A percentile compares a stretch with the other conserved stretches of the same genome.
These are phyloP conservation scores for Colossoma macropomum DNA, from an alignment of 2,113 vertebrate species.

Conservation along the genomic window DNA sequence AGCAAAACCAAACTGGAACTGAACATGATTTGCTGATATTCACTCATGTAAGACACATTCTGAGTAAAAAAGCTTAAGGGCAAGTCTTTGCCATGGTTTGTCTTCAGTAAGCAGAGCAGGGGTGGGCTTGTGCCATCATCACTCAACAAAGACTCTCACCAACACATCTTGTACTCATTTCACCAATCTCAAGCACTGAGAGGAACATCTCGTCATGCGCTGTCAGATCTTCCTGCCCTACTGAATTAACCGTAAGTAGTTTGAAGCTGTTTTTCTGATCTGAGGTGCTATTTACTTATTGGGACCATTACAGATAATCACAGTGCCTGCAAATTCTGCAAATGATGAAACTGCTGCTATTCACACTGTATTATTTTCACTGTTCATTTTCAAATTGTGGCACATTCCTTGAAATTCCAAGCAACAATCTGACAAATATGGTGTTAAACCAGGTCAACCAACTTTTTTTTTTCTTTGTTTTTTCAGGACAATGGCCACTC, in stretches of 20 bases:
- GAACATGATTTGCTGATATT: neutral
- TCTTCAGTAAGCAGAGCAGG: constrained; percentile 7
- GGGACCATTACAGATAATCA: neutral
- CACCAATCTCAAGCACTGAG: neutral
- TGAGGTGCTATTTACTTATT: neutral
- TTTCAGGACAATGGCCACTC: constrained; percentile 21
- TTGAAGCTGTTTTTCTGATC: neutral
- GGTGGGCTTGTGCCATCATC: constrained; percentile 3
- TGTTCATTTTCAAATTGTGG: too few species aligned
- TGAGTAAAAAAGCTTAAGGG: neutral
- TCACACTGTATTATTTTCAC: neutral
- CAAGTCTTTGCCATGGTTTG: too few species aligned
- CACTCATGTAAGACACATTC: neutral
- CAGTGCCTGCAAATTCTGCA: too few species aligned
- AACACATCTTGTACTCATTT: neutral
- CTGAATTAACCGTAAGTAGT: constrained; percentile 24
- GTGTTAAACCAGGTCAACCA: neutral
- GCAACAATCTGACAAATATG: neutral
- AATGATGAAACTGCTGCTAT: too few species aligned
- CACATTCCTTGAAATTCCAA: neutral
- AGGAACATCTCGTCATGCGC: constrained; percentile 22
- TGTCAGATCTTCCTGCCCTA: neutral
- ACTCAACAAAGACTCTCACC: neutral
- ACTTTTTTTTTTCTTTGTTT: neutral
- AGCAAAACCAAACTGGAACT: neutral